Evolutionary conservation across 2,888 invertebrate genomes (phyloP).

Genomic region (Machimus rusticus): DNA sequence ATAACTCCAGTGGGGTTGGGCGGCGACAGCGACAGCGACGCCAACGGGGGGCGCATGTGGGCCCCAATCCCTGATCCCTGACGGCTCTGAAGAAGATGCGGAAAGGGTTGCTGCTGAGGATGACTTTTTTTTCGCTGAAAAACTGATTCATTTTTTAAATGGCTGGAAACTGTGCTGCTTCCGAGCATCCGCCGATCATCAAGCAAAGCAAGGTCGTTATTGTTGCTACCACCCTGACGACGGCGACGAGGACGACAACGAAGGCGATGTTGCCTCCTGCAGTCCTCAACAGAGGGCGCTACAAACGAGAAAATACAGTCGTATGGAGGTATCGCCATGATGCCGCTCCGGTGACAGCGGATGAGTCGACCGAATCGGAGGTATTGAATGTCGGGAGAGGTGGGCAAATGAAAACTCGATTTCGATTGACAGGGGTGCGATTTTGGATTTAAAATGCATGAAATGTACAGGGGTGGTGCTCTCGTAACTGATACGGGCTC

Average conservation of each 20-base stretch:
- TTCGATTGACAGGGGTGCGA: slow-evolving; percentile 9
- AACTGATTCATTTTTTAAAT: slow-evolving; percentile 32
- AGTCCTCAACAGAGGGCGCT: neutral
- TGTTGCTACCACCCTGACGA: neutral
- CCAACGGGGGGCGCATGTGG: neutral
- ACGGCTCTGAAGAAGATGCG: neutral
- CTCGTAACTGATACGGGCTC: slow-evolving; percentile 1
- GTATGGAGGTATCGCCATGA: neutral
- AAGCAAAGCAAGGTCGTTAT: neutral
- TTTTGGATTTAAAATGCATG: slow-evolving; percentile 27
- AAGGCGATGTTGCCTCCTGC: neutral
- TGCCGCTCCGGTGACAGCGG: neutral
- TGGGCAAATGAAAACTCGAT: slow-evolving; percentile 14
- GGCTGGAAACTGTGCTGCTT: neutral
- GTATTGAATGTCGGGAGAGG: neutral
- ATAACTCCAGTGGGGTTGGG: neutral
- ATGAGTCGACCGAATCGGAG: neutral
- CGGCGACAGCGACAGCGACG: neutral
- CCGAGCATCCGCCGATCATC: neutral
- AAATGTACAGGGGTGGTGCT: slow-evolving; percentile 6
- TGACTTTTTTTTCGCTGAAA: neutral
- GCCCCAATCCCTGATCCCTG: slow-evolving; percentile 17
- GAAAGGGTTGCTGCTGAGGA: slow-evolving; percentile 4
- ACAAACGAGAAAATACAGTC: neutral
- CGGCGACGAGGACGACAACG: too few species aligned